These are phyloP conservation scores for Myotis myotis DNA, from an alignment of 2,797 vertebrate species.

Conservation along the genomic window DNA sequence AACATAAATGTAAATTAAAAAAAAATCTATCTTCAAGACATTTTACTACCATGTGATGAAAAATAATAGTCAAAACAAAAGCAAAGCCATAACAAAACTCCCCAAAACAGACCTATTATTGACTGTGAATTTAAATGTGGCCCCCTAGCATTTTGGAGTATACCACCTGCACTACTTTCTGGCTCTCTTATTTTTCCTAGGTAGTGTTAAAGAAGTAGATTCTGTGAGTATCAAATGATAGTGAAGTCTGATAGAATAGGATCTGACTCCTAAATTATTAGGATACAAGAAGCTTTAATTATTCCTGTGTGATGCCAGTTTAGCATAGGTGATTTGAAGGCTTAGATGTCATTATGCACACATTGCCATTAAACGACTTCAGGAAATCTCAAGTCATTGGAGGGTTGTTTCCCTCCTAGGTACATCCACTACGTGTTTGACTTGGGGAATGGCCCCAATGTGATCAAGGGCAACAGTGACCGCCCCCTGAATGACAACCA, in stretches of 20 bases:
- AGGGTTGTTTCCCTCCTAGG: constrained; percentile 78
- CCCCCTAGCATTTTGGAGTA: neutral
- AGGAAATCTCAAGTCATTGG: neutral
- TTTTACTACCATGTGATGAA: neutral
- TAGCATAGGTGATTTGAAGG: neutral
- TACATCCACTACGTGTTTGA: constrained; percentile 99
- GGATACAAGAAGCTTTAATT: neutral
- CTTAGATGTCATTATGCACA: accelerated
- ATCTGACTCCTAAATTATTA: neutral
- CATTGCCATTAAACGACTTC: neutral
- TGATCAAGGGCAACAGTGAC: constrained; percentile 98
- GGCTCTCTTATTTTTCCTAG: neutral
- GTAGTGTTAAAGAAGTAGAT: neutral
- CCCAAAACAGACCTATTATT: neutral
- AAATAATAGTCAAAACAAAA: neutral
- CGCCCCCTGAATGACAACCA: constrained; percentile 97
- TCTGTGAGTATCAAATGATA: neutral
- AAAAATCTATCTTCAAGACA: neutral
- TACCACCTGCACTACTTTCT: neutral
- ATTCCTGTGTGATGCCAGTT: neutral
- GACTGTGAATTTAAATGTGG: neutral
- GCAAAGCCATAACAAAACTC: neutral
- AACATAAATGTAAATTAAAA: too few relatives aligned
- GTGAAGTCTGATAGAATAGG: neutral
- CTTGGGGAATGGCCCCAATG: constrained; percentile 96